These are phyloP conservation scores for Labeo calbasu DNA, from an alignment of 2,797 vertebrate genomes.

Conservation along the genomic window DNA sequence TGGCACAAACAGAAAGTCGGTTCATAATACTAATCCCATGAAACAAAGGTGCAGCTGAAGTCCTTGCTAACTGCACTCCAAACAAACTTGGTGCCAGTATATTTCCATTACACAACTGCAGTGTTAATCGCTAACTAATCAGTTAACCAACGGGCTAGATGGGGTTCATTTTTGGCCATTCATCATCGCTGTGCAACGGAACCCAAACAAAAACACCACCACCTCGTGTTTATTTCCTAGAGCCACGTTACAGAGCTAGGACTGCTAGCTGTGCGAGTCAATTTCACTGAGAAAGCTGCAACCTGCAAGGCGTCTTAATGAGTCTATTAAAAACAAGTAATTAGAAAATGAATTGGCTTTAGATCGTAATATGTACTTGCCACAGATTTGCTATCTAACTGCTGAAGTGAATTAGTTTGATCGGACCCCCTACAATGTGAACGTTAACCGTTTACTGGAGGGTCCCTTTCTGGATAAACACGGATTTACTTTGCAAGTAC, in stretches of 20 bases:
- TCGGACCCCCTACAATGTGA: slow-evolving; percentile 28
- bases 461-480: neutral
- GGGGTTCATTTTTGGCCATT: neutral
- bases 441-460: neutral
- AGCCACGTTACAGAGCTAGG: slow-evolving; percentile 27
- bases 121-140: slow-evolving; percentile 26
- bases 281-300: neutral
- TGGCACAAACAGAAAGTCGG: neutral
- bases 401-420: slow-evolving; percentile 7
- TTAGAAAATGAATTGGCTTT: neutral
- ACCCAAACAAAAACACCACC: slow-evolving; percentile 46
- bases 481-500: neutral
- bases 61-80: neutral
- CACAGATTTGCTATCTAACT: slow-evolving; percentile 14
- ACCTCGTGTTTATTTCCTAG: slow-evolving; percentile 36
- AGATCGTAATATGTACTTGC: neutral
- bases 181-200: slow-evolving; percentile 31
- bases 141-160: neutral
- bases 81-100: neutral
- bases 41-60: slow-evolving; percentile 7
- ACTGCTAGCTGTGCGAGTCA: neutral
- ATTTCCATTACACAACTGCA: slow-evolving; percentile 28
- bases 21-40: neutral
- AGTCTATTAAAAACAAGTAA: slow-evolving; percentile 4
- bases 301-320: neutral